Conservation (phyloP, 2,888 invertebrate species). For the Patella caerulea region DNA sequence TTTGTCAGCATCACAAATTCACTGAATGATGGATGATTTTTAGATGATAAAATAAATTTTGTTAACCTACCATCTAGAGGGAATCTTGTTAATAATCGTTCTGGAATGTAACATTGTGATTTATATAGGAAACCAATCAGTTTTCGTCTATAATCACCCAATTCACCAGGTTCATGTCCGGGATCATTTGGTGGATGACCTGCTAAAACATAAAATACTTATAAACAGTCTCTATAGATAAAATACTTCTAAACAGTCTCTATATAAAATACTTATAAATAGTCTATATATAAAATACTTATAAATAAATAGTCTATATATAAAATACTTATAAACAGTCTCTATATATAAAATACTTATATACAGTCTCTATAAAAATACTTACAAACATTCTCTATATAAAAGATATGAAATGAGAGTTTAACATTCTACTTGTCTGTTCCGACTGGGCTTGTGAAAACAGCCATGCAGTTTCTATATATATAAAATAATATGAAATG, state of each 20-base stretch:
- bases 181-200: constrained; percentile 69
- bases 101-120: constrained; percentile 87
- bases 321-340: background rate
- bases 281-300: background rate
- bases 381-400: background rate
- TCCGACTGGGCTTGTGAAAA: no score
- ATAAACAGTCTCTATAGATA: background rate
- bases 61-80: constrained; percentile 78
- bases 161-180: constrained; percentile 73
- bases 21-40: background rate
- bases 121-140: constrained; percentile 85
- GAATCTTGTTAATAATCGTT: constrained; percentile 88
- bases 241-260: background rate
- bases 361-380: background rate
- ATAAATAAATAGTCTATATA: background rate
- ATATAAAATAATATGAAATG: no score
- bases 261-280: background rate
- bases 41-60: no score
- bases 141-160: constrained; percentile 76
- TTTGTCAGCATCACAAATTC: no score
- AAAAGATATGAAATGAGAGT: no score
- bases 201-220: constrained; percentile 38
- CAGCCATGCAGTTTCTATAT: no score
- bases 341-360: background rate
- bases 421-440: no score